Base-by-base conservation (phyloP, 2,113 vertebrate species). In the Felis catus region DNA sequence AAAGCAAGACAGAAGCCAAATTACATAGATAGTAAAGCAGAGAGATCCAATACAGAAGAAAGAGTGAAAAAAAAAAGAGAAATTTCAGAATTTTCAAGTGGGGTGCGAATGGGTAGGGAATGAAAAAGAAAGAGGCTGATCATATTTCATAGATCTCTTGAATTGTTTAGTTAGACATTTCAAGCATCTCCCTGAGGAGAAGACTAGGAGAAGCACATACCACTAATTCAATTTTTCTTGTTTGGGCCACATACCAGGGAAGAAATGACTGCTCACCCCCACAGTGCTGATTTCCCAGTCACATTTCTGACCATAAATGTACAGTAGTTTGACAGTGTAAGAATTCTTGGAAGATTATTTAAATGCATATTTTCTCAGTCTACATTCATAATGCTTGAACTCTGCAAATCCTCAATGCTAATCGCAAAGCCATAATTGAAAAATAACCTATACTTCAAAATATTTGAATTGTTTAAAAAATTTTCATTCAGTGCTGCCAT, bases 161-260 rank as follows among this genome's bases (percentile, higher is more conserved):
- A 97, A 70, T 94, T 98, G 95, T 94, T 96, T 97, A 95, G 91
- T 83, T 93, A 96, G 91, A 95, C 95, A 94, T 97, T 96, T 97
- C 89, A 95, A 88, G 90, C 80, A 78, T 84, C 95, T 97, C 92
- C 97, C 87, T 23, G 84, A 93, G 94, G 97, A 97, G 63, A 95
- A 96, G 65, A 78, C 76, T 78, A 15, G 41, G 84, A 78, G 78
- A 94, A 97, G 78, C 55, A 92, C 71, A 92, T 73, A 91, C 80
- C 96, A 95, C 74, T 97, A 94, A 96, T 97, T 97, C 92, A 94
- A 92, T 97, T 97, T 96, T 79, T 96, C 94, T 95, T 92, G n/a
- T 96, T 97, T 94, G 71, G 84, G 33, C 63, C 83, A 87, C 97
- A 98, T 96, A 97, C 89, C 82, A 85, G 83, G 41, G 68, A 94